Conservation (phyloP, 2,888 invertebrate species). For the Chaetogeoica ovagalla region DNA sequence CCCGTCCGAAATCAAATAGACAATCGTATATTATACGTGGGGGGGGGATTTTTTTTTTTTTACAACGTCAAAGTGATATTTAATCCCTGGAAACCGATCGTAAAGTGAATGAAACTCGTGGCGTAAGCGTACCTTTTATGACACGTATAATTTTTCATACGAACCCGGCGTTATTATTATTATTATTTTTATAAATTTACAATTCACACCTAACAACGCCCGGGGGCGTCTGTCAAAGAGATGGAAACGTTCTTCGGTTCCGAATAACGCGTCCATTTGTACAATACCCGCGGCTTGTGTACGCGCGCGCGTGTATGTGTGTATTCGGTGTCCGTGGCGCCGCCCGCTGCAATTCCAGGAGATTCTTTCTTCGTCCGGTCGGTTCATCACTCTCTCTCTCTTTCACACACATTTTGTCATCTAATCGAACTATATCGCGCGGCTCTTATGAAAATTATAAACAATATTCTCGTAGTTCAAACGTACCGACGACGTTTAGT, state of each 20-base stretch:
- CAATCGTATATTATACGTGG: background rate
- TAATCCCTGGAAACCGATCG: conserved; percentile 45
- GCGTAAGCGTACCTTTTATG: background rate
- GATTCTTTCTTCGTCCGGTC: background rate
- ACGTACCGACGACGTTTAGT: no score
- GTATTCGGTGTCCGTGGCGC: background rate
- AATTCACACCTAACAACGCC: conserved; percentile 32
- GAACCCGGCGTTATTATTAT: conserved; percentile 9
- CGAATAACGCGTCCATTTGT: background rate
- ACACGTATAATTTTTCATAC: background rate
- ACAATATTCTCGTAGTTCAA: no score
- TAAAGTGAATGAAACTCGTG: conserved; percentile 29
- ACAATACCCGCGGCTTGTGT: background rate
- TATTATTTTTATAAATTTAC: conserved; percentile 30
- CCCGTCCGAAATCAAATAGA: background rate
- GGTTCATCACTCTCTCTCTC: background rate
- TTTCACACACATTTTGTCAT: background rate
- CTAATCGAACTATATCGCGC: background rate
- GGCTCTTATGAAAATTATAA: no score
- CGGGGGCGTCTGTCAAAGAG: conserved; percentile 13
- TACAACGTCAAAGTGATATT: conserved; percentile 23
- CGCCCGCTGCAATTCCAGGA: background rate
- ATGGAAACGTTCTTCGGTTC: conserved; percentile 10
- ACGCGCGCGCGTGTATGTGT: background rate
- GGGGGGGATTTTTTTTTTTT: background rate